Evolutionary conservation across 2,797 vertebrate species (phyloP), one percentile per base, ranked within the genome.

Genomic region (Chromis chromis): DNA sequence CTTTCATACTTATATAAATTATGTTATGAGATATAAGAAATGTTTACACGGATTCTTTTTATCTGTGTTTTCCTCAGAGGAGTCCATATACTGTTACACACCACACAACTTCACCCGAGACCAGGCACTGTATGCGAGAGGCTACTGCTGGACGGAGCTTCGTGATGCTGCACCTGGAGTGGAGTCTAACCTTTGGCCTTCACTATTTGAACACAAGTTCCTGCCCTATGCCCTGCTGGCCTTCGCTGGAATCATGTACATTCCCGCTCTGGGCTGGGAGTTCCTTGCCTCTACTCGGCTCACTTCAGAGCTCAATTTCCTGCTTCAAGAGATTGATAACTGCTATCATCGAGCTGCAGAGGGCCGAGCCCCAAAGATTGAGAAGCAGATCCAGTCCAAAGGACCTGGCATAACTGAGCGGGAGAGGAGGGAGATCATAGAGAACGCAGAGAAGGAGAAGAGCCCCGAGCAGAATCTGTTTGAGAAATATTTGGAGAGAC

Each of bases 131-230:
- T 99, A 99, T 74, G 98, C 98, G 70, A 94, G 98, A 86, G 98
- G 98, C 95, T 99, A 98, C 95, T 99, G 98, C 95, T 99, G 98
- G 98, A 99, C 98, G 85, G 98, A 99, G 94, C 96, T 99, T 90
- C 96, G 96, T 76, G 98, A 99, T 70, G 97, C 98, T 44, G 76
- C 95, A 76, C 95, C 97, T 69, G 97, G 96, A 31, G 94, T 97
- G 83, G 97, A 99, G 78, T 91, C 95, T 81, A 95, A 94, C 86
- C 95, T 96, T 76, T 96, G 97, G 93, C 97, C 96, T 24, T 99
- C 98, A 22, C 93, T 99, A 49, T 98, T 99, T 84, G 97, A 99
- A 86, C 98, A 99, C 94, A 99, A 99, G 92, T 99, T 99, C 89
- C 93, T 99, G 70, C 98, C 98, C 87, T 99, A 99, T 46, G 98